Evolutionary conservation across 2,113 vertebrate genomes (phyloP).

Genomic region (Vimba vimba): DNA sequence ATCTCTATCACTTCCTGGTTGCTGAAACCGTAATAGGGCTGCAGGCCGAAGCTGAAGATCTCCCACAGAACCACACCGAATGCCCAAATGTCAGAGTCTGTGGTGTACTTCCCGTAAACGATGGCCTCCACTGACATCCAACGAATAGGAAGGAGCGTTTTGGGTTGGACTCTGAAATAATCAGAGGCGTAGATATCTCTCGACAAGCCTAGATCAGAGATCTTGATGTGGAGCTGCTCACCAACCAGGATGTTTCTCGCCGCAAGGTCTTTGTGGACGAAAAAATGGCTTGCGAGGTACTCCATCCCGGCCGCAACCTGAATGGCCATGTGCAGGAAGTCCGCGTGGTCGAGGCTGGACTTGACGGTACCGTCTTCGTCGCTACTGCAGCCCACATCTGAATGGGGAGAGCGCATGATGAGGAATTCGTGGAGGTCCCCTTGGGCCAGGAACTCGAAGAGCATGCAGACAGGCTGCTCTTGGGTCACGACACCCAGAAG

Average conservation of each 20-base stretch:
- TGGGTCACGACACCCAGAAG: constrained; percentile 94
- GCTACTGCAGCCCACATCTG: constrained; percentile 95
- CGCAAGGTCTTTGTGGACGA: constrained; percentile 94
- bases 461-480: constrained; percentile 94
- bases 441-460: constrained; percentile 93
- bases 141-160: constrained; percentile 91
- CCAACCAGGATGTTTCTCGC: constrained; percentile 95
- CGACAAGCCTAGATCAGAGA: constrained; percentile 96
- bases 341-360: constrained; percentile 93
- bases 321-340: constrained; percentile 92
- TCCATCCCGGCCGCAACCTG: constrained; percentile 98
- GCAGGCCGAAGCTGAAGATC: constrained; percentile 97
- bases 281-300: constrained; percentile 91
- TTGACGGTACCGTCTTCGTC: constrained; percentile 96
- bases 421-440: constrained; percentile 98
- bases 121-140: constrained; percentile 98
- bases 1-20: constrained; percentile 99
- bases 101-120: constrained; percentile 93
- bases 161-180: constrained; percentile 92
- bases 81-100: constrained; percentile 96
- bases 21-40: constrained; percentile 95
- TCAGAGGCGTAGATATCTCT: constrained; percentile 93
- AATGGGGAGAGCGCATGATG: constrained; percentile 96
- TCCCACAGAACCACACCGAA: constrained; percentile 98
- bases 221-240: constrained; percentile 95